Evolutionary conservation across 2,797 vertebrate genomes (phyloP), one percentile per base, ranked within the genome.

Genomic region (Aulostomus chinensis): DNA sequence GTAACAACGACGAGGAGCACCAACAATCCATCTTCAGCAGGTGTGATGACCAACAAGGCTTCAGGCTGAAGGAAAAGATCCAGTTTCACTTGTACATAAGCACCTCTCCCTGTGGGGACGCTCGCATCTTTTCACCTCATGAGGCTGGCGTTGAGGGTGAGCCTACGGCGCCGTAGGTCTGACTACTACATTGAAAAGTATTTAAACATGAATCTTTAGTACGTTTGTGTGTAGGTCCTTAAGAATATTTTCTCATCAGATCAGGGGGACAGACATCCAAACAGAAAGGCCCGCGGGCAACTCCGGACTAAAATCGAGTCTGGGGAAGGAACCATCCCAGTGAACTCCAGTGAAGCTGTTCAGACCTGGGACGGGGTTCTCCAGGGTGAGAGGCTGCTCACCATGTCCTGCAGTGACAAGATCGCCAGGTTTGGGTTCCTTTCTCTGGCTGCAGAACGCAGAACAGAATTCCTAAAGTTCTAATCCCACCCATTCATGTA

Each of bases 41-140:
- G 45, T 89, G 68, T 17, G 96, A 94, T 1, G 95, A 96, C 43
- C 93, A 91, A 21, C 91, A 93, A 1, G 96, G 97, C 52, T 96
- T 94, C 88, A 93, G 89, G 65, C 88, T 99, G 81, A 96, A 94
- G 86, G 96, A 98, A 50, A 94, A 92, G 0, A 95, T 99, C 21
- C 96, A 97, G 86, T 99, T 99, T 78, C 96, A 99, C 58, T 92
- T 99, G 43, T 98, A 99, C 73, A 99, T 99, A 91, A 99, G 97
- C 83, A 99, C 96, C 7, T 97, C 96, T 1, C 97, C 97, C 15
- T 99, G 97, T 2, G 97, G 97, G 17, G 97, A 99, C 2, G 97
- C 96, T 69, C 82, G 97, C 37, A 99, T 99, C 68, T 99, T 99
- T 89, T 99, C 97, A 1, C 97, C 97, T 0, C 97, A 98, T 0